Percentiles rank a stretch among this genome's conserved stretches.
These are phyloP conservation scores for Cyphomyrus plagiostoma DNA, from an alignment of 2,113 vertebrate genomes.

Conservation along the genomic window DNA sequence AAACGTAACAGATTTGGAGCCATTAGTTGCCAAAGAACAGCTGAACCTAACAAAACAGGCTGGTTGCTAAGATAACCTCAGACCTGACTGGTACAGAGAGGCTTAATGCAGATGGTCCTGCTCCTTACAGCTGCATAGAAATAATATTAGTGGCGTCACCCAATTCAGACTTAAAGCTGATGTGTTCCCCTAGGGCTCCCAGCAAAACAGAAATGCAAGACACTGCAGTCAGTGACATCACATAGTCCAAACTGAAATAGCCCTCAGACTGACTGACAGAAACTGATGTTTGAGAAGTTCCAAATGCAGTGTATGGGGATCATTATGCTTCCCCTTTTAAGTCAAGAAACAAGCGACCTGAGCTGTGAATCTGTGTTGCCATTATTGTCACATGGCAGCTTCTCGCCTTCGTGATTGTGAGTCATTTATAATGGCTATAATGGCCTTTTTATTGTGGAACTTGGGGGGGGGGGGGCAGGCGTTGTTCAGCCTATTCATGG, in stretches of 20 bases:
- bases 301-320: background rate
- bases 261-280: background rate
- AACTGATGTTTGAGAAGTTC: background rate
- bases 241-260: background rate
- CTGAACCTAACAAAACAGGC: background rate
- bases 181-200: background rate
- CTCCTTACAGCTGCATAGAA: background rate
- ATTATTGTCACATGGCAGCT: background rate
- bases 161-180: background rate
- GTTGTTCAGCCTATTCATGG: background rate
- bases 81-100: background rate
- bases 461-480: background rate
- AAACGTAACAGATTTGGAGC: background rate
- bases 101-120: background rate
- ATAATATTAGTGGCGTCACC: background rate
- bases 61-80: background rate
- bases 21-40: background rate
- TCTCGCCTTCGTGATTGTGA: background rate
- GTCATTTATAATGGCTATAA: background rate
- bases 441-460: background rate
- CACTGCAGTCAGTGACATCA: background rate
- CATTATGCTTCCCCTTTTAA: constrained; percentile 16
- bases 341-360: background rate
- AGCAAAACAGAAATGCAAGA: background rate
- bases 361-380: background rate